Percentiles rank a stretch among this genome's conserved stretches.
These are phyloP conservation scores for Cassiopea andromeda DNA, from an alignment of 30 jellyfish, hydroid and myxozoan species.

Conservation along the genomic window DNA sequence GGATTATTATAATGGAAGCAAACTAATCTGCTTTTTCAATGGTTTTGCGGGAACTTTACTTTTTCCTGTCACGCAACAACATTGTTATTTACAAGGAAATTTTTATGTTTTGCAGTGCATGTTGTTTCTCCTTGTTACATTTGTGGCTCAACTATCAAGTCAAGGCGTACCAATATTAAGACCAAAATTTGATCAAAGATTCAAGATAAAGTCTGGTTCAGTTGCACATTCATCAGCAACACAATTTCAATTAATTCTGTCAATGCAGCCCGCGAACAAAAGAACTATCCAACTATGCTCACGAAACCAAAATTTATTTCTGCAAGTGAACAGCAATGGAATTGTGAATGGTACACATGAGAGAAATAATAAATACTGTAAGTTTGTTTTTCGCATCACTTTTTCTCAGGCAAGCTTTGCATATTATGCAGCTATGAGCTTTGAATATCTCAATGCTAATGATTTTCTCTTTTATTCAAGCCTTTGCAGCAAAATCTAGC, in stretches of 20 bases:
- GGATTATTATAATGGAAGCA: too few species aligned
- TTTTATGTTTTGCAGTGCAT: constrained; percentile 32
- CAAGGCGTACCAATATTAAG: constrained; percentile 42
- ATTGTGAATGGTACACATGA: constrained; percentile 71
- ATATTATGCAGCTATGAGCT: too few species aligned
- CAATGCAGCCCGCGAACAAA: constrained; percentile 53
- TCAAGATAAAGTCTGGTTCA: constrained; percentile 16
- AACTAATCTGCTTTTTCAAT: too few species aligned
- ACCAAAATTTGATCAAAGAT: constrained; percentile 32
- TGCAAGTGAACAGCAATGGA: constrained; percentile 64
- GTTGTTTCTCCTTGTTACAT: constrained; percentile 23
- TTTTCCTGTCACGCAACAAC: too few species aligned
- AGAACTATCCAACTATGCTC: constrained; percentile 55
- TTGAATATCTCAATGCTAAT: too few species aligned
- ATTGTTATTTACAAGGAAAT: too few species aligned
- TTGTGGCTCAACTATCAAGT: constrained; percentile 29
- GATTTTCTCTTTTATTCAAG: too few species aligned
- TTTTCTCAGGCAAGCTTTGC: too few species aligned
- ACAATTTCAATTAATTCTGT: constrained; percentile 13
- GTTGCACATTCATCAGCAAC: background rate
- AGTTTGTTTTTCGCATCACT: constrained; percentile 5
- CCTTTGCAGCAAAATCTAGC: too few species aligned
- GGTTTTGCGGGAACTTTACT: too few species aligned
- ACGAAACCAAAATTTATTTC: constrained; percentile 50
- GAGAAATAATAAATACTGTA: constrained; percentile 51